phyloP scores from a whole-genome alignment of 2,888 invertebrate genomes.

The Trimorus sp. region DNA sequence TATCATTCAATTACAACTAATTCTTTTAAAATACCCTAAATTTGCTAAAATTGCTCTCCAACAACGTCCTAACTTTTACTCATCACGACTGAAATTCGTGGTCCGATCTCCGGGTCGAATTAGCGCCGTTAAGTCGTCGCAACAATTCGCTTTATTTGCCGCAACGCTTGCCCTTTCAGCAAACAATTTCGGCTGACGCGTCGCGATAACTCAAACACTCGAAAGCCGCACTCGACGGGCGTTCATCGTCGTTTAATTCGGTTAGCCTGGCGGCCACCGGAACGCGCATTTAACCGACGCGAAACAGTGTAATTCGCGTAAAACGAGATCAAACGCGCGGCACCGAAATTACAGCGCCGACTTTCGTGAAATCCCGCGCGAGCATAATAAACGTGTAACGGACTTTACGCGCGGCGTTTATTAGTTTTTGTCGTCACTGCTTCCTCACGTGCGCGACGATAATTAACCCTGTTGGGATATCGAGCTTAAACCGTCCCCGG shows the following conservation, averaged over 20 bases:
- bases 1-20: no score
- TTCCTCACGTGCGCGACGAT: constrained; percentile 53
- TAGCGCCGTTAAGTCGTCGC: no score
- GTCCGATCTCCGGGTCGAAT: no score
- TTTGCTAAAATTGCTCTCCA: no score
- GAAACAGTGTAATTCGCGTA: constrained; percentile 22
- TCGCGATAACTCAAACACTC: no score
- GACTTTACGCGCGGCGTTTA: constrained; percentile 27
- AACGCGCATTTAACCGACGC: constrained; percentile 22
- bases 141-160: not conserved
- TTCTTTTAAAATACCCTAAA: no score
- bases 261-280: not conserved
- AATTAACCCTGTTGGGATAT: constrained; percentile 56
- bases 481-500: constrained; percentile 10
- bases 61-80: no score
- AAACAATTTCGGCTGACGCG: no score
- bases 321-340: constrained; percentile 42
- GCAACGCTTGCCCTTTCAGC: not conserved
- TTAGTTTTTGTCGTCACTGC: constrained; percentile 23
- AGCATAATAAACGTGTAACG: constrained; percentile 35
- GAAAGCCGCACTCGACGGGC: not conserved
- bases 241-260: constrained; percentile 12
- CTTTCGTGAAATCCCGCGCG: constrained; percentile 35
- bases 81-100: no score
- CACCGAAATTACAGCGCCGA: constrained; percentile 27